Evolutionary conservation across 1,140 invertebrate species (phyloP).

Genomic region (Apocrypta bakeri): DNA sequence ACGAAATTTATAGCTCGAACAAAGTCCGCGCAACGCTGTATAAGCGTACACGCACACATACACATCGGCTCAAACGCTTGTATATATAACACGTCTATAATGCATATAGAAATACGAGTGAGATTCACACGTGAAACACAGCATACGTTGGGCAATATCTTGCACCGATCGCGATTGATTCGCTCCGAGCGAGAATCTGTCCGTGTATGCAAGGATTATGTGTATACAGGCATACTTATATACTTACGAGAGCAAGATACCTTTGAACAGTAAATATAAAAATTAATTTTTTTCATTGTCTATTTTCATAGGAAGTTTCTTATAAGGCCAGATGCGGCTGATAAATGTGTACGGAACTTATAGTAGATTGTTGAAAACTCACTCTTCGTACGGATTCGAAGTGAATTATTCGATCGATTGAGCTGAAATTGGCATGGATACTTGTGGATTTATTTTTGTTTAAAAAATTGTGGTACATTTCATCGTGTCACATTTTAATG

Average conservation of each 20-base stretch:
- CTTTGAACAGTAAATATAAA: too few relatives aligned
- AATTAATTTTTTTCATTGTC: too few relatives aligned
- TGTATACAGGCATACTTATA: neutral
- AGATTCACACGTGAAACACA: conserved; percentile 20
- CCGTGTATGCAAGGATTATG: conserved; percentile 1
- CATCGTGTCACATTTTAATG: too few relatives aligned
- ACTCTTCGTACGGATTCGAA: too few relatives aligned
- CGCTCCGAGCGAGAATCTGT: conserved; percentile 35
- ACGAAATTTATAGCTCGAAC: conserved; percentile 27
- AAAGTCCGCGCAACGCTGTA: conserved; percentile 18
- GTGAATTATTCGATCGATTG: too few relatives aligned
- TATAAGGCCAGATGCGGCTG: too few relatives aligned
- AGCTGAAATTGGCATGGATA: too few relatives aligned
- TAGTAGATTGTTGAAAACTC: too few relatives aligned
- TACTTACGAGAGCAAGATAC: neutral
- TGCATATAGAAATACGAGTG: neutral
- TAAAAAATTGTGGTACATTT: too few relatives aligned
- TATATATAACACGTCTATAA: conserved; percentile 4
- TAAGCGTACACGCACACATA: neutral
- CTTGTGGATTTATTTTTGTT: too few relatives aligned
- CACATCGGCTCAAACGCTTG: neutral
- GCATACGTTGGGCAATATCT: conserved; percentile 20
- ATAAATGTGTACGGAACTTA: too few relatives aligned
- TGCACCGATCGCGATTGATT: conserved; percentile 38
- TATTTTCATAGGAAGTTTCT: too few relatives aligned